phyloP scores from a whole-genome alignment of 2,888 invertebrate genomes.

The Hymenopus coronatus region DNA sequence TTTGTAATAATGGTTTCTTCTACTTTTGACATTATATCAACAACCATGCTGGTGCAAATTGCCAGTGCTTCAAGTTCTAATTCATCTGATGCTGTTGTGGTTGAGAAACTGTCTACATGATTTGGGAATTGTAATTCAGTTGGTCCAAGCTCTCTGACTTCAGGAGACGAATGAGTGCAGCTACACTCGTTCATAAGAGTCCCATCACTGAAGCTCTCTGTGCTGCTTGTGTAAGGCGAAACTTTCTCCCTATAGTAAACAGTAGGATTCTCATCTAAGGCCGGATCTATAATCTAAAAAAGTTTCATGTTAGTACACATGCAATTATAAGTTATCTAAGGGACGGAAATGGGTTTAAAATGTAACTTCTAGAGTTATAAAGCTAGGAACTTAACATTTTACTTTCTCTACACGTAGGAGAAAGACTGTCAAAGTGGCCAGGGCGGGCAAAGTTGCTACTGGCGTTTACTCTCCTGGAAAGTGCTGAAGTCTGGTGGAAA shows the following conservation, averaged over 20 bases:
- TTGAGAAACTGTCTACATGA: no score
- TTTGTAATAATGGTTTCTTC: not conserved
- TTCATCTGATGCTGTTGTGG: not conserved
- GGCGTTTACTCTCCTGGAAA: no score
- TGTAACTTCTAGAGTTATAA: no score
- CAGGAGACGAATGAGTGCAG: no score
- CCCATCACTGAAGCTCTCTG: not conserved
- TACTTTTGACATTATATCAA: not conserved
- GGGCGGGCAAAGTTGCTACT: no score
- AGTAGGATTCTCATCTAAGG: not conserved
- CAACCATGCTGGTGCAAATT: not conserved
- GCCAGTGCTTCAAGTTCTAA: not conserved
- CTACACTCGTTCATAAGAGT: not conserved
- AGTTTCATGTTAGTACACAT: not conserved
- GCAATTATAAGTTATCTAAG: no score
- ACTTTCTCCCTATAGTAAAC: not conserved
- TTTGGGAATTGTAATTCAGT: no score
- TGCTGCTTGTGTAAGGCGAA: not conserved
- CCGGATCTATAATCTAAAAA: not conserved
- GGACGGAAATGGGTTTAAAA: no score
- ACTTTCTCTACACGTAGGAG: no score
- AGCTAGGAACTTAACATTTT: no score
- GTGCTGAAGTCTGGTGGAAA: no score
- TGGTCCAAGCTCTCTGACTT: not conserved
- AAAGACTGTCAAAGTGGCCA: no score